These are phyloP conservation scores for Calephelis nemesis DNA, from an alignment of 1,140 invertebrate genomes.

Conservation along the genomic window DNA sequence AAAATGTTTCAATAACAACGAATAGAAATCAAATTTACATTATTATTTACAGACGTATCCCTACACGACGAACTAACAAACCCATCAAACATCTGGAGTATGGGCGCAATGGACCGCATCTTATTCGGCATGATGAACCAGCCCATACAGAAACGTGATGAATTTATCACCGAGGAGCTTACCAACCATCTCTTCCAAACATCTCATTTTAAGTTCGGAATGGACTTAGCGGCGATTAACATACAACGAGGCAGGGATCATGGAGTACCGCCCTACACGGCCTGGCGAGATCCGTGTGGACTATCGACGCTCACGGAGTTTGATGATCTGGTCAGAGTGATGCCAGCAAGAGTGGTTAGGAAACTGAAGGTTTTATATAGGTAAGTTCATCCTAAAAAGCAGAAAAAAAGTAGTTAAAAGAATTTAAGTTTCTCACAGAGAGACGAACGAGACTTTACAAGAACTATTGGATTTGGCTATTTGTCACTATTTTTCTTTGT, in stretches of 20 bases:
- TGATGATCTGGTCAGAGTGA: conserved; percentile 86
- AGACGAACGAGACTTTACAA: too few species aligned
- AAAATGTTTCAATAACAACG: neutral
- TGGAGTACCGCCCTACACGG: conserved; percentile 90
- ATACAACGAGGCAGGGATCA: conserved; percentile 95
- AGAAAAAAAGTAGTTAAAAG: too few species aligned
- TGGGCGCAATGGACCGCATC: conserved; percentile 89
- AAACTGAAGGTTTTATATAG: conserved; percentile 84
- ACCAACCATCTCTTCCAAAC: conserved; percentile 94
- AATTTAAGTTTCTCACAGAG: too few species aligned
- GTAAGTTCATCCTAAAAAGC: conserved; percentile 33
- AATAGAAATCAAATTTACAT: neutral
- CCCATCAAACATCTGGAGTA: conserved; percentile 82
- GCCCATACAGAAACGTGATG: conserved; percentile 88
- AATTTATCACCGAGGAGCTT: conserved; percentile 89
- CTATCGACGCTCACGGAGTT: conserved; percentile 85
- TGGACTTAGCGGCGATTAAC: conserved; percentile 94
- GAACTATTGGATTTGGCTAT: too few species aligned
- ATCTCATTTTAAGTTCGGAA: conserved; percentile 84
- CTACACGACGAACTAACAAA: conserved; percentile 88
- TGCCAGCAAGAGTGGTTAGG: conserved; percentile 82
- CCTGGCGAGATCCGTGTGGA: conserved; percentile 90
- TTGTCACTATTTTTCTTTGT: too few species aligned
- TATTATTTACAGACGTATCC: conserved; percentile 82
- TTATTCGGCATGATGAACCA: conserved; percentile 89